Evolutionary conservation across 2,113 vertebrate species (phyloP).

Genomic region (Lepisosteus osseus): DNA sequence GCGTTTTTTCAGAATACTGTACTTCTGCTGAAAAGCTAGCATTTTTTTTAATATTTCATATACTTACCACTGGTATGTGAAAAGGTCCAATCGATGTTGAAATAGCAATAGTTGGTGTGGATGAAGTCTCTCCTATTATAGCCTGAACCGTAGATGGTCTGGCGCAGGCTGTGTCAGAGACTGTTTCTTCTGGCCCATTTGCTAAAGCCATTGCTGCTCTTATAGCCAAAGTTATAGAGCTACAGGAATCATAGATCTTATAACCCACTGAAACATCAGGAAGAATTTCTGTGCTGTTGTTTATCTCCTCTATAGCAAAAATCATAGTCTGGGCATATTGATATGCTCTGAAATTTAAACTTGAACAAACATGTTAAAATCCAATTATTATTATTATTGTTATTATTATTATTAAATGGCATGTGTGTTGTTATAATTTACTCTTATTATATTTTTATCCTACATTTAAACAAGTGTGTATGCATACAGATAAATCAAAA

Average conservation of each 20-base stretch:
- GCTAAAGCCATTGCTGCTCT: constrained; percentile 48
- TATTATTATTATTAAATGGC: no score
- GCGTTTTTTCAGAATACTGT: no score
- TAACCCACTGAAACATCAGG: constrained; percentile 62
- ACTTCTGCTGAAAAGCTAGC: no score
- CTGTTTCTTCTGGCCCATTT: constrained; percentile 41
- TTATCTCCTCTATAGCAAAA: constrained; percentile 67
- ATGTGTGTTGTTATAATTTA: no score
- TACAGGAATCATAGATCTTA: constrained; percentile 61
- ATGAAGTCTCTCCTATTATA: constrained; percentile 60
- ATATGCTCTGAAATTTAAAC: constrained; percentile 62
- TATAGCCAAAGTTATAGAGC: constrained; percentile 47
- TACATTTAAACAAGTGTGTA: no score
- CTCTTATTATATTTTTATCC: no score
- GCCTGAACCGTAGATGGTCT: constrained; percentile 52
- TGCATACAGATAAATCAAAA: no score
- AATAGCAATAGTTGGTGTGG: constrained; percentile 55
- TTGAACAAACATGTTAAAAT: constrained; percentile 21
- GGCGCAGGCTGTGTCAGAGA: constrained; percentile 35
- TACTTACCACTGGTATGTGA: constrained; percentile 53
- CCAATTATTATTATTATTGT: no score
- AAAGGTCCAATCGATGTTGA: constrained; percentile 57
- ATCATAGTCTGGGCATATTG: constrained; percentile 62
- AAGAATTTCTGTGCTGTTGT: constrained; percentile 57
- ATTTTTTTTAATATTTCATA: no score